Evolutionary conservation across 2,888 invertebrate genomes (phyloP).

Genomic region (Trichopria drosophilae): DNA sequence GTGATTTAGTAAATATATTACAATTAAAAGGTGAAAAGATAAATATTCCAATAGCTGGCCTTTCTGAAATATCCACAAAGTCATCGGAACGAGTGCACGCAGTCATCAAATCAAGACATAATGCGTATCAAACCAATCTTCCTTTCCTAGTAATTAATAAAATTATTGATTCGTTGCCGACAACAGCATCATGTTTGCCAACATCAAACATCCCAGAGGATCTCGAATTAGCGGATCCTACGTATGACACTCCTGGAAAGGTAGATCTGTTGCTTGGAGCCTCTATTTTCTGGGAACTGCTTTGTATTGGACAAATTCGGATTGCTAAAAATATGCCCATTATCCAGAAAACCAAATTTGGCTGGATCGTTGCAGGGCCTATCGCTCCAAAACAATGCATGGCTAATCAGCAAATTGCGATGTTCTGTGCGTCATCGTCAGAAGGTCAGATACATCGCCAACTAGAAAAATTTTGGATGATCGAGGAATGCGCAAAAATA

Average conservation of each 20-base stretch:
- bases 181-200: slow-evolving; percentile 4
- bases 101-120: slow-evolving; percentile 24
- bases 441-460: no score
- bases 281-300: slow-evolving; percentile 27
- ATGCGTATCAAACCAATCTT: slow-evolving; percentile 22
- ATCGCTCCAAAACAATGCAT: background rate
- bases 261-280: slow-evolving; percentile 36
- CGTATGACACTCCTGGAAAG: slow-evolving; percentile 24
- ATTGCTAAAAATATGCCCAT: slow-evolving; percentile 5
- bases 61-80: background rate
- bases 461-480: slow-evolving; percentile 9
- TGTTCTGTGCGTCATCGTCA: background rate
- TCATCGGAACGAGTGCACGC: slow-evolving; percentile 4
- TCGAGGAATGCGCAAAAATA: background rate
- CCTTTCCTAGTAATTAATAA: slow-evolving; percentile 29
- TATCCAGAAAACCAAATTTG: slow-evolving; percentile 28
- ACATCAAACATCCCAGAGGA: slow-evolving; percentile 19
- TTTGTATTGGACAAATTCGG: slow-evolving; percentile 27
- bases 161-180: slow-evolving; percentile 29
- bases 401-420: background rate
- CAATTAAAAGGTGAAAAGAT: background rate
- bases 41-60: background rate
- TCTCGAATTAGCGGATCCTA: slow-evolving; percentile 31
- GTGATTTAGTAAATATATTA: slow-evolving; percentile 7
- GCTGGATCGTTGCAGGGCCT: slow-evolving; percentile 28